phyloP scores from a whole-genome alignment of 2,113 vertebrate species.

The Zosterops pallidus region DNA sequence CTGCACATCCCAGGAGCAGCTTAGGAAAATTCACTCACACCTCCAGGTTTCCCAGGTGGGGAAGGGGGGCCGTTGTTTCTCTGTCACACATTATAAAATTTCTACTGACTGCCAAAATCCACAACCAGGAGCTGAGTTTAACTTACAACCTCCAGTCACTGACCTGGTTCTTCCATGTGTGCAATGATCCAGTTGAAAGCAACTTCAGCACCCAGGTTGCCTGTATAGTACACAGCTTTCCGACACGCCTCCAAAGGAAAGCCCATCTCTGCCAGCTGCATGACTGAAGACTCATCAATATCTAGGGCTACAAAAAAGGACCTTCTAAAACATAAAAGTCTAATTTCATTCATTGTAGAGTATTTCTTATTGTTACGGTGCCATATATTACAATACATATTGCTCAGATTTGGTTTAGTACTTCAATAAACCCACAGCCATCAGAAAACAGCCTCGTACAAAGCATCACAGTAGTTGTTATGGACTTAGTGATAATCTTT shows the following conservation, averaged over 20 bases:
- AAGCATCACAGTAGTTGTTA: background rate
- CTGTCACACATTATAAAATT: background rate
- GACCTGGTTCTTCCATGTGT: slow-evolving; percentile 99
- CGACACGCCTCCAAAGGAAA: slow-evolving; percentile 96
- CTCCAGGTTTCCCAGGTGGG: slow-evolving; percentile 8
- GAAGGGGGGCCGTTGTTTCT: background rate
- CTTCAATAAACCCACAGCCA: background rate
- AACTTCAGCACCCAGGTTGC: slow-evolving; percentile 94
- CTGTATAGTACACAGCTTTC: slow-evolving; percentile 97
- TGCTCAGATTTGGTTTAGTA: background rate
- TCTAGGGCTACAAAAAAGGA: slow-evolving; percentile 84
- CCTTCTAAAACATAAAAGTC: background rate
- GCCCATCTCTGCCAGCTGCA: slow-evolving; percentile 99
- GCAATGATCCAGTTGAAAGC: slow-evolving; percentile 99
- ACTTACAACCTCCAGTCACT: slow-evolving; percentile 17
- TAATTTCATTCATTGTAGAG: background rate
- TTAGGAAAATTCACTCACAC: slow-evolving; percentile 19
- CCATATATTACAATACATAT: background rate
- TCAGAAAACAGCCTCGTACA: background rate
- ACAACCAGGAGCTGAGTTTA: background rate
- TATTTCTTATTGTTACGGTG: background rate
- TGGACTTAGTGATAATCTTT: background rate
- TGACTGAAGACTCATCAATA: slow-evolving; percentile 92
- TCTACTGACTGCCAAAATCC: background rate
- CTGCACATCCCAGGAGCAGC: background rate